A percentile compares a stretch with the other conserved stretches of the same genome.
Conservation (phyloP, 2,797 vertebrate species). For the Echeneis naucrates region DNA sequence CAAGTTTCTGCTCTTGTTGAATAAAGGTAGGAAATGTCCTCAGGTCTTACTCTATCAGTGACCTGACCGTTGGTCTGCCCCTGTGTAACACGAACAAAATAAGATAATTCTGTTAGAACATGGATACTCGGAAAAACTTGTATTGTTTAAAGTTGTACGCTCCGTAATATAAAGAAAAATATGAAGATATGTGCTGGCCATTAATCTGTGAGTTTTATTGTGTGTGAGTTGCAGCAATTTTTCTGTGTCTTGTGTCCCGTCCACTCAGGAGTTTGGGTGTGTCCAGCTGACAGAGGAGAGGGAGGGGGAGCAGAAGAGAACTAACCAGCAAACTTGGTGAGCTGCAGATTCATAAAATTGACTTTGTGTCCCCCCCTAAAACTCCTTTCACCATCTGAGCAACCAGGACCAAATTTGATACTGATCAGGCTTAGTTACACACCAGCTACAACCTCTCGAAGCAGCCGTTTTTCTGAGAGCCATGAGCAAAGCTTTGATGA, state of each 20-base stretch:
- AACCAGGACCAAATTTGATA: slow-evolving; percentile 35
- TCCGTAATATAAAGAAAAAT: neutral
- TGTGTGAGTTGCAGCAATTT: neutral
- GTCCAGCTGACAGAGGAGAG: slow-evolving; percentile 21
- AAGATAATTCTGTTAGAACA: neutral
- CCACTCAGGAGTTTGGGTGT: no score
- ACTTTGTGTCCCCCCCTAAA: slow-evolving; percentile 6
- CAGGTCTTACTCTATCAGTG: neutral
- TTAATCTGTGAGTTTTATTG: neutral
- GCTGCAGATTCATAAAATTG: slow-evolving; percentile 23
- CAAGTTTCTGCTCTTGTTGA: neutral
- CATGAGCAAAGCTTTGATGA: slow-evolving; percentile 42
- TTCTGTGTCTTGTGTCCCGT: slow-evolving; percentile 16
- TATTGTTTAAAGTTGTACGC: neutral
- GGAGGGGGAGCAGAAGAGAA: slow-evolving; percentile 19
- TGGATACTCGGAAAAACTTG: neutral
- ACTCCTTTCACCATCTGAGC: slow-evolving; percentile 18
- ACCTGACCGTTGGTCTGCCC: neutral
- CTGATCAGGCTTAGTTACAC: slow-evolving; percentile 45
- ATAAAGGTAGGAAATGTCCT: neutral
- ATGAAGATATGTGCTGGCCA: neutral
- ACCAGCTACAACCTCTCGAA: slow-evolving; percentile 47
- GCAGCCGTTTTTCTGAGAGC: slow-evolving; percentile 46
- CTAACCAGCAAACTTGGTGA: slow-evolving; percentile 22
- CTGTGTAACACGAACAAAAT: neutral